A percentile compares a stretch with the other conserved stretches of the same genome.
Evolutionary conservation across 2,888 invertebrate species (phyloP).

Genomic region (Spisula subtruncata): DNA sequence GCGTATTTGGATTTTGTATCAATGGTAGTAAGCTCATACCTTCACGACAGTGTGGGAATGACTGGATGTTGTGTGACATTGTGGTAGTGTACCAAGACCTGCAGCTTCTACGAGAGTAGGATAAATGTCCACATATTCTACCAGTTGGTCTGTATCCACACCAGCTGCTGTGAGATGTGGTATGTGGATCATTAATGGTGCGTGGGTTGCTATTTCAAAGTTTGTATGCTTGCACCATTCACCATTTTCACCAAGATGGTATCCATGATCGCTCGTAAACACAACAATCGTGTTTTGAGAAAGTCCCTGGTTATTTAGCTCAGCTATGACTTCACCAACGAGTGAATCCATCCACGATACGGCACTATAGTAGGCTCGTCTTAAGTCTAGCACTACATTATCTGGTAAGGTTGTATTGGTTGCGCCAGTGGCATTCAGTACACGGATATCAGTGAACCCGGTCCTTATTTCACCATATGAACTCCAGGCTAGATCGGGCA

Average conservation of each 20-base stretch:
- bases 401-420: slow-evolving; percentile 63
- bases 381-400: slow-evolving; percentile 47
- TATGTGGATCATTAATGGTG: slow-evolving; percentile 77
- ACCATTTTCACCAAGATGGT: slow-evolving; percentile 72
- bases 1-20: slow-evolving; percentile 48
- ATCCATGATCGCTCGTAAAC: slow-evolving; percentile 76
- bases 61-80: slow-evolving; percentile 69
- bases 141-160: slow-evolving; percentile 59
- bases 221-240: slow-evolving; percentile 78
- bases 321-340: slow-evolving; percentile 70
- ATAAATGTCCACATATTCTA: slow-evolving; percentile 77
- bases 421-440: slow-evolving; percentile 34
- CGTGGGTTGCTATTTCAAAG: slow-evolving; percentile 78
- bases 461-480: neutral
- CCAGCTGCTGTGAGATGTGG: slow-evolving; percentile 69
- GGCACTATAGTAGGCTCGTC: slow-evolving; percentile 73
- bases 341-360: slow-evolving; percentile 71
- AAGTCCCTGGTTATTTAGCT: slow-evolving; percentile 67
- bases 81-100: slow-evolving; percentile 59
- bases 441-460: slow-evolving; percentile 63
- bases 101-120: slow-evolving; percentile 79
- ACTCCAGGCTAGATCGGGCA: slow-evolving; percentile 31
- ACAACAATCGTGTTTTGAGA: slow-evolving; percentile 71
- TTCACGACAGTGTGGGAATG: slow-evolving; percentile 62
- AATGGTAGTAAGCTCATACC: slow-evolving; percentile 64